These are phyloP conservation scores for Trachymyrmex septentrionalis DNA, from an alignment of 1,140 invertebrate species.

Conservation along the genomic window DNA sequence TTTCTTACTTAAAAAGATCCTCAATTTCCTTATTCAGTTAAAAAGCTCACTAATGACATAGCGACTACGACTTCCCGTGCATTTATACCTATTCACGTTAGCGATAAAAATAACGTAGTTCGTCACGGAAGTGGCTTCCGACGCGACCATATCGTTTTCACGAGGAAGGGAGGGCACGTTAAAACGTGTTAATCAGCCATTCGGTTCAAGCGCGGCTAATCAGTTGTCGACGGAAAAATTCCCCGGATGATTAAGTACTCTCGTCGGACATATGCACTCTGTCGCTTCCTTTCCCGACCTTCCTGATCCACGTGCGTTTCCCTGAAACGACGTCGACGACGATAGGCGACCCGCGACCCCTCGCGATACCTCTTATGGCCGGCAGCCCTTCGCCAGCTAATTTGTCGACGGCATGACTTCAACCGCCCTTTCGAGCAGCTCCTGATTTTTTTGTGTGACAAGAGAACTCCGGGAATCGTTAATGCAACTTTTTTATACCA, in stretches of 20 bases:
- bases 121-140: constrained; percentile 54
- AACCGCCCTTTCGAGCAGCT: constrained; percentile 48
- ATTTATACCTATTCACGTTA: neutral
- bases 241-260: constrained; percentile 80
- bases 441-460: constrained; percentile 39
- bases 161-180: constrained; percentile 36
- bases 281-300: constrained; percentile 75
- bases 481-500: constrained; percentile 22
- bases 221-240: constrained; percentile 79
- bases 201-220: constrained; percentile 68
- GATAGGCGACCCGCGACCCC: constrained; percentile 38
- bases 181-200: constrained; percentile 63
- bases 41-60: neutral
- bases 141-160: constrained; percentile 56
- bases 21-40: neutral
- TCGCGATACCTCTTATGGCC: constrained; percentile 29
- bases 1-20: neutral
- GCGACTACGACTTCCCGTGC: neutral
- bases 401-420: constrained; percentile 76
- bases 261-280: constrained; percentile 78
- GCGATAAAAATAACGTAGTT: constrained; percentile 46
- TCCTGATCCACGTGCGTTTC: constrained; percentile 74
- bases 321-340: constrained; percentile 62
- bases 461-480: neutral
- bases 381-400: constrained; percentile 69